Conservation (phyloP, 2,113 vertebrate genomes). For the Chaenocephalus aceratus region DNA sequence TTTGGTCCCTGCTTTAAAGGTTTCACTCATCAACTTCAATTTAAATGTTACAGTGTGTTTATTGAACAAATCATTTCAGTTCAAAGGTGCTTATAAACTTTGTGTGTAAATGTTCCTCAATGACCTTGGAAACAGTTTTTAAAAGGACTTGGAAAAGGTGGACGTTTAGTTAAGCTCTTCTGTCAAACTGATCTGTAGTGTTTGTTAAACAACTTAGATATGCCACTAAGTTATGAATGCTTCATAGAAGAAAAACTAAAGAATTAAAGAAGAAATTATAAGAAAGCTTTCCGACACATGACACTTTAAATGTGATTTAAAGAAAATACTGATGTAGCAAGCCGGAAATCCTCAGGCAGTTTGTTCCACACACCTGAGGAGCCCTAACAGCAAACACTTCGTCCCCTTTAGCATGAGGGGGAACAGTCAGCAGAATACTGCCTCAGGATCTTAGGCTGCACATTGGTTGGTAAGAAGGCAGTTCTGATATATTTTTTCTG, state of each 20-base stretch:
- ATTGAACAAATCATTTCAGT: background rate
- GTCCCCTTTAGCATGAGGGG: background rate
- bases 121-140: background rate
- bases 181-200: background rate
- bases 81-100: background rate
- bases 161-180: background rate
- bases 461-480: background rate
- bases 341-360: background rate
- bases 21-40: background rate
- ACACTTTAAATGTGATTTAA: background rate
- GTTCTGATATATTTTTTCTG: background rate
- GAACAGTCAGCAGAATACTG: background rate
- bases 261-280: background rate
- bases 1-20: slow-evolving; percentile 6
- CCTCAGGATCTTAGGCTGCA: background rate
- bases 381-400: background rate
- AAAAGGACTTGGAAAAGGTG: background rate
- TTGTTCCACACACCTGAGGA: background rate
- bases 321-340: background rate
- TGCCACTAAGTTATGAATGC: background rate
- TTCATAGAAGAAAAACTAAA: background rate
- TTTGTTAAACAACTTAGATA: background rate
- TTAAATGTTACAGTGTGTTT: background rate
- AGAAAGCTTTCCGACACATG: background rate
- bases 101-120: too few relatives aligned